phyloP scores from a whole-genome alignment of 1,140 invertebrate species.

The Penaeus indicus region DNA sequence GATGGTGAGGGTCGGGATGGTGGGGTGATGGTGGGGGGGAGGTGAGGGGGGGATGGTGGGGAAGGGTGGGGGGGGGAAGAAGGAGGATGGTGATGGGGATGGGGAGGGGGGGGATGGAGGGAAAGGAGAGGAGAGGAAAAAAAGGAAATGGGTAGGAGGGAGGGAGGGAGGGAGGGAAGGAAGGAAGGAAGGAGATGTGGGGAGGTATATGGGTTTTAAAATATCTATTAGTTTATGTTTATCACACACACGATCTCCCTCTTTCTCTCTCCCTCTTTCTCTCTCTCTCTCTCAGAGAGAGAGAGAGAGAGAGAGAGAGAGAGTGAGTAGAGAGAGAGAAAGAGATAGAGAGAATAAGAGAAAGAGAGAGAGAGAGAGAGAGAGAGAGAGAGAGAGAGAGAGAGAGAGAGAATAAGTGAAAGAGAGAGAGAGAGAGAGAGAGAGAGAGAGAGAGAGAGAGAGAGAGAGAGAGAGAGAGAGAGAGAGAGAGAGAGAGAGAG shows the following conservation, averaged over 20 bases:
- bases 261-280: too few species aligned
- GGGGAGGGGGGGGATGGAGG: background rate
- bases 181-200: background rate
- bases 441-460: background rate
- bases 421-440: background rate
- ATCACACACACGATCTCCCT: too few species aligned
- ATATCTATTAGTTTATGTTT: too few species aligned
- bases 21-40: background rate
- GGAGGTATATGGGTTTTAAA: background rate
- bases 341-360: too few species aligned
- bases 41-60: background rate
- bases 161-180: background rate
- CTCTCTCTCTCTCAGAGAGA: too few species aligned
- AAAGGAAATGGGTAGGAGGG: background rate
- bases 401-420: background rate
- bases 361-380: background rate
- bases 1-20: background rate
- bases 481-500: too few species aligned
- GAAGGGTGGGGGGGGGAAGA: background rate
- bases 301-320: background rate
- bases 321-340: background rate
- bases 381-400: background rate
- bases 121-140: too few species aligned
- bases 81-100: too few species aligned
- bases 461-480: background rate